Conservation (phyloP, 2,797 vertebrate species). For the Falco rusticolus region DNA sequence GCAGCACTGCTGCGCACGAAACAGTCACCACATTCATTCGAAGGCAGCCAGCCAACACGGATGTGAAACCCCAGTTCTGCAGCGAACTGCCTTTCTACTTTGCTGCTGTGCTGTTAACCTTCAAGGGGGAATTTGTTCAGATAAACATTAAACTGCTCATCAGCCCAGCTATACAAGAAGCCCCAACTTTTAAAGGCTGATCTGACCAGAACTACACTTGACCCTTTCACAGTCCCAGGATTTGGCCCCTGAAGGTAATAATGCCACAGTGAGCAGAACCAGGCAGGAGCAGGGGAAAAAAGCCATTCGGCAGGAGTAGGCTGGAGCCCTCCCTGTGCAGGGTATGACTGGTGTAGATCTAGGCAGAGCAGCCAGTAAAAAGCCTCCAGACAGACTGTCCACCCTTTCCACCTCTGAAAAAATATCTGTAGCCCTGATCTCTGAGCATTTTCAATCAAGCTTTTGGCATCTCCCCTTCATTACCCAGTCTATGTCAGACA, state of each 20-base stretch:
- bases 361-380: neutral
- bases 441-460: neutral
- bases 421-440: too few species aligned
- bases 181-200: neutral
- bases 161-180: neutral
- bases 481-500: neutral
- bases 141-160: neutral
- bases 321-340: neutral
- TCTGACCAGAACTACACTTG: neutral
- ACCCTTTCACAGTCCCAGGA: neutral
- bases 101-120: neutral
- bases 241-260: neutral
- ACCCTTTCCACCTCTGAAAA: neutral
- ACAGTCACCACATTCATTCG: neutral
- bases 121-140: neutral
- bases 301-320: neutral
- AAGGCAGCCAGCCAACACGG: neutral
- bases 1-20: neutral
- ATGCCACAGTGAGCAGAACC: neutral
- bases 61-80: neutral
- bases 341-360: accelerated
- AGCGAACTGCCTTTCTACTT: neutral
- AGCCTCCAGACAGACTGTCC: neutral
- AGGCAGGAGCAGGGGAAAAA: neutral
- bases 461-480: neutral